Evolutionary conservation across 2,888 invertebrate species (phyloP).

Genomic region (Tillus elongatus): DNA sequence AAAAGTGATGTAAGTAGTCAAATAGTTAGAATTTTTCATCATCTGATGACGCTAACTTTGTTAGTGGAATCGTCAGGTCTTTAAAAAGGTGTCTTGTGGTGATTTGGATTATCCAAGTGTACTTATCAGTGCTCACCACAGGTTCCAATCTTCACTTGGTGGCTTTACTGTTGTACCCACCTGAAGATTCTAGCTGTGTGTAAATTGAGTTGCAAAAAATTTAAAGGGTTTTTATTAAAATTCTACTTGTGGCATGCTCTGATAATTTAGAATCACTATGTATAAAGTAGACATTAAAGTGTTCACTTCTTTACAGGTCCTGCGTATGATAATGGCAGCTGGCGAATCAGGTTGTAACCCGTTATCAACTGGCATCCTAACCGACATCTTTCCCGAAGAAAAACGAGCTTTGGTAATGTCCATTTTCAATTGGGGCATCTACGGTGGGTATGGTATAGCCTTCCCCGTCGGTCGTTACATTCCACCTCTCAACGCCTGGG

Average conservation of each 20-base stretch:
- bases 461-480: conserved; percentile 86
- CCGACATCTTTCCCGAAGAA: conserved; percentile 70
- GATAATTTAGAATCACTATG: background rate
- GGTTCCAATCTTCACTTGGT: no score
- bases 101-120: no score
- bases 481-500: conserved; percentile 63
- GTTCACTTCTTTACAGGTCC: background rate
- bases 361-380: conserved; percentile 72
- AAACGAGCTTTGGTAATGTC: conserved; percentile 84
- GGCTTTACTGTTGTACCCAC: no score
- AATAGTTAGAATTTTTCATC: no score
- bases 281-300: background rate
- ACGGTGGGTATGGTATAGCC: conserved; percentile 86
- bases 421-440: conserved; percentile 93
- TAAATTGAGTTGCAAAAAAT: no score
- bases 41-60: no score
- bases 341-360: conserved; percentile 83
- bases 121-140: no score
- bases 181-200: no score
- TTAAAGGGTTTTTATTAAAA: no score
- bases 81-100: no score
- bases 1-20: no score
- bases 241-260: conserved; percentile 2
- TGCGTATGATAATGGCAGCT: conserved; percentile 31
- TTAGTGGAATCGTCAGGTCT: no score